Evolutionary conservation across 2,888 invertebrate genomes (phyloP).

Genomic region (Eristalis arbustorum): DNA sequence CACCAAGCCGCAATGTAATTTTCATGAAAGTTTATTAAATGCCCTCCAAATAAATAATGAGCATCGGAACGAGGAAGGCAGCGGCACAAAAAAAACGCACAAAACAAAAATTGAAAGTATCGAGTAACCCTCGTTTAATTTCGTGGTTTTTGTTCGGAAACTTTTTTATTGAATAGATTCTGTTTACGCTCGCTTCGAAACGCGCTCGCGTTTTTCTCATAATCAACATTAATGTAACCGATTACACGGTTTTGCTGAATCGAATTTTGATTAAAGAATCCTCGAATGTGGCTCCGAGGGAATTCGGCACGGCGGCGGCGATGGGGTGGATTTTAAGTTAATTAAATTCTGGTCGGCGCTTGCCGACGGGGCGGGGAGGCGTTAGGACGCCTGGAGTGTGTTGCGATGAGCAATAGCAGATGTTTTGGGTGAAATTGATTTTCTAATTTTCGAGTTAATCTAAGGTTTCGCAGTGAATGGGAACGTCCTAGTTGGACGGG

Average conservation of each 20-base stretch:
- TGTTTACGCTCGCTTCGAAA: slow-evolving; percentile 4
- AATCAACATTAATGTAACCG: slow-evolving; percentile 31
- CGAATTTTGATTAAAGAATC: slow-evolving; percentile 31
- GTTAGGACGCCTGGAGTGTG: background rate
- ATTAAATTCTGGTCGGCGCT: background rate
- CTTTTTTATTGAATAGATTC: slow-evolving; percentile 16
- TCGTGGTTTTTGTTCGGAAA: background rate
- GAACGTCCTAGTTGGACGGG: background rate
- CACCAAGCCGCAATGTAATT: background rate
- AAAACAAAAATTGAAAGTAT: background rate
- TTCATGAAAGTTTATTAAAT: slow-evolving; percentile 18
- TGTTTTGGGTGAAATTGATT: slow-evolving; percentile 32
- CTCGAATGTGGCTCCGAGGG: background rate
- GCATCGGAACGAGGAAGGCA: background rate
- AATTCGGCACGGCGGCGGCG: background rate
- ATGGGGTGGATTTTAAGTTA: background rate
- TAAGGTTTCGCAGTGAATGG: slow-evolving; percentile 8
- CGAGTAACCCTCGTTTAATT: background rate
- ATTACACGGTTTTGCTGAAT: slow-evolving; percentile 26
- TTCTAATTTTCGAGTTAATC: slow-evolving; percentile 20
- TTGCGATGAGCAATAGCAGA: slow-evolving; percentile 30
- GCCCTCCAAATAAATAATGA: slow-evolving; percentile 12
- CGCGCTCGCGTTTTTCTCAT: background rate
- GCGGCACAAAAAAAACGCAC: background rate
- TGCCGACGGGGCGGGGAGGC: background rate